Percentiles rank a stretch among this genome's conserved stretches.
These are phyloP conservation scores for Ricordea florida DNA, from an alignment of 92 coral and sea anemone species.

Conservation along the genomic window DNA sequence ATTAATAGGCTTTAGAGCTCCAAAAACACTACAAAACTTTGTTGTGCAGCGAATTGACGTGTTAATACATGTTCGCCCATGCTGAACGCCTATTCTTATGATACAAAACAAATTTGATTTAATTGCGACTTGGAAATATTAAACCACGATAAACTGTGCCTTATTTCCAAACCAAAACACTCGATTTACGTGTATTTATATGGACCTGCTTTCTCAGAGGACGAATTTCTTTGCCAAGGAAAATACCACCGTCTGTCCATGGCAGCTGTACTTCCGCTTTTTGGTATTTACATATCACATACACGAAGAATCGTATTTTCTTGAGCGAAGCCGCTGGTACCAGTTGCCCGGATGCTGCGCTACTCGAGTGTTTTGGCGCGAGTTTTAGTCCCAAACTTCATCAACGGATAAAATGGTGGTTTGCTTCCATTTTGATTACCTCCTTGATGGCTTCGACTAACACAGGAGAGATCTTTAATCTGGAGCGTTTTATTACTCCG, in stretches of 20 bases:
- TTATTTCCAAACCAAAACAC: too few relatives aligned
- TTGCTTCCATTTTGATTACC: background rate
- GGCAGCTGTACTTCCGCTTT: background rate
- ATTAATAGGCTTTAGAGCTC: too few relatives aligned
- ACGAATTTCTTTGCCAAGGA: too few relatives aligned
- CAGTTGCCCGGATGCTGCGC: background rate
- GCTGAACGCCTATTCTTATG: too few relatives aligned
- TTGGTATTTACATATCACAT: background rate
- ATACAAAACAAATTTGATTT: too few relatives aligned
- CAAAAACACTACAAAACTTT: too few relatives aligned
- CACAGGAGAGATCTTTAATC: background rate
- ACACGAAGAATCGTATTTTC: background rate
- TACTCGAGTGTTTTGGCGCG: conserved; percentile 6
- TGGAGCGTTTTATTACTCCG: conserved; percentile 5
- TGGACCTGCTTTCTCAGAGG: too few relatives aligned
- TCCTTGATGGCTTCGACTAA: background rate
- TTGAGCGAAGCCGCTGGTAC: background rate
- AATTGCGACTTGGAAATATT: too few relatives aligned
- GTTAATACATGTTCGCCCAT: too few relatives aligned
- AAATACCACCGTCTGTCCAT: background rate
- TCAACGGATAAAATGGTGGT: background rate
- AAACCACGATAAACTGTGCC: too few relatives aligned
- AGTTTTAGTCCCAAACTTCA: background rate
- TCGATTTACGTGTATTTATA: too few relatives aligned
- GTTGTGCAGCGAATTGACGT: too few relatives aligned